Evolutionary conservation across 2,888 invertebrate species (phyloP), one percentile per base, ranked within the genome.

Genomic region (Drosophila peninsularis): DNA sequence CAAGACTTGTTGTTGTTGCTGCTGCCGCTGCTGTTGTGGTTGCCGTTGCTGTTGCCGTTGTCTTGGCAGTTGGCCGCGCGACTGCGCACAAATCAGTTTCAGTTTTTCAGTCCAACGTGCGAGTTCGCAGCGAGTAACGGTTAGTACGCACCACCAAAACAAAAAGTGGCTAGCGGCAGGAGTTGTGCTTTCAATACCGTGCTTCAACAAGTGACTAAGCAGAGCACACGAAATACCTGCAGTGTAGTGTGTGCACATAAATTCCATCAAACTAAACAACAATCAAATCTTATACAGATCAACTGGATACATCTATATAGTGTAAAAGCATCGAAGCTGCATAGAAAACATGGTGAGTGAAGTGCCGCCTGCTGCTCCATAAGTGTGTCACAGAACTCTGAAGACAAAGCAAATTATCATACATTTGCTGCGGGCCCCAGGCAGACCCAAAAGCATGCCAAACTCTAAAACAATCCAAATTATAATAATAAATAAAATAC

Each of bases 101-200:
- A 91, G 90, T 91, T 91, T 90, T 90, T 89, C 88, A 89, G 91
- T 91, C 91, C 90, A 91, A 88, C 90, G 90, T 90, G 90, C 89
- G 89, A 92, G 91, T 90, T 88, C 90, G 84, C 70, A 80, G 75
- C 77, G 80, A 80, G 84, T 85, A 83, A 85, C 90, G 88, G 88
- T 86, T 86, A 78, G 80, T 80, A 73, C 42, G 36, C 39, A 32
- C 24, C 52, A 52, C 17, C 21, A 50, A 14, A 24, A 37, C 21
- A 50, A 21, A 34, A 49, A 49, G 19, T 47, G 49, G 19, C 19
- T 14, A 21, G 14, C 32, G 32, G 32, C 49, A 50, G 49, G 49
- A 30, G 45, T 47, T 47, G 45, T 27, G 45, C 30, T 47, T 47
- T 45, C 27, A n/a, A 45, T 19, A 45, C 30, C 60, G 72, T 66